Base-by-base conservation (phyloP, 2,797 vertebrate species). In the Crossoptilon crossoptilon region DNA sequence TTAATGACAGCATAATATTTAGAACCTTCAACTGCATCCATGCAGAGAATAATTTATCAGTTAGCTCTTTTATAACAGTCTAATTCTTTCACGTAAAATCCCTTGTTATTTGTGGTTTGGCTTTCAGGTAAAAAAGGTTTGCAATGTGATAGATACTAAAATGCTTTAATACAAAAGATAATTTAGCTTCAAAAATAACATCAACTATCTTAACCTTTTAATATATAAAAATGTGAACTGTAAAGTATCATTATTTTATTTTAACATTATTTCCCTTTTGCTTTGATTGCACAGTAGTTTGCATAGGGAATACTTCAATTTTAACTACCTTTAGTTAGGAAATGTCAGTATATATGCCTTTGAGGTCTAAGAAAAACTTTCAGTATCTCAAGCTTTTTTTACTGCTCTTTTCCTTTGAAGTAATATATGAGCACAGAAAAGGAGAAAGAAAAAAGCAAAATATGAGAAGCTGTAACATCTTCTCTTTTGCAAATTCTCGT, bases 141-240 rank as follows among this genome's bases (percentile, higher is more conserved):
- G 29, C 11, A 56, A 59, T 3, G 1, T 33, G 58, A 67, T 55
- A 90, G 69, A 73, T 18, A 49, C 21, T 69, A 39, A 33, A 67
- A 76, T 72, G 23, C 18, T 62, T 91, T 73, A 83, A 46, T 31
- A 22, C 51, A 74, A 83, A 90, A 81, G 35, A 80, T 82, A 46
- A 1, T 53, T 84, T 87, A 87, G 24, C 22, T 89, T 86, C 44
- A 87, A 49, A 17, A 33, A 24, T 12, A 72, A n/a, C 48, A 78
- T 35, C 37, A 23, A 90, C 74, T 58, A 83, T 27, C 16, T 18
- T 92, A 94, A 83, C 48, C 24, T 86, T 92, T 90, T 58, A 94
- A 77, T 41, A 68, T 2, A 41, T 37, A 74, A 89, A 74, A 70
- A 17, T 69, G 8, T 71, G 41, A 87, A 58, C 23, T 49, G 37